phyloP scores from a whole-genome alignment of 2,113 vertebrate genomes.

The Alaudala cheleensis region DNA sequence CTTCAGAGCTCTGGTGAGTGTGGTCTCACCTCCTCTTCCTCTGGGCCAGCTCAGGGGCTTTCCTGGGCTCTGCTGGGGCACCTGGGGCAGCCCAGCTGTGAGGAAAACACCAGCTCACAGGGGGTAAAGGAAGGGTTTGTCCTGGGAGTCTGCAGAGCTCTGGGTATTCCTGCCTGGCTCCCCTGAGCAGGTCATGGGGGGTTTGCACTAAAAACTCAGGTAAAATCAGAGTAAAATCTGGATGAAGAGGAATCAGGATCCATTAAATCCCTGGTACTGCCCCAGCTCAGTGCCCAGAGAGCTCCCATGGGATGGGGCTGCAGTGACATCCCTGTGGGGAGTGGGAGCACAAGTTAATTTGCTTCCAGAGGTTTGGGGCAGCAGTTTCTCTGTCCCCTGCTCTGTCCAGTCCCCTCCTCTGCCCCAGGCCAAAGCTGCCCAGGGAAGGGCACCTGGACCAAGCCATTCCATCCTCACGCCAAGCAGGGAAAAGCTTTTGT shows the following conservation, averaged over 20 bases:
- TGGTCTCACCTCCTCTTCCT: background rate
- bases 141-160: rapidly evolving
- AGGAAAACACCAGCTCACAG: background rate
- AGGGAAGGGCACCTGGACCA: background rate
- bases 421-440: background rate
- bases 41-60: background rate
- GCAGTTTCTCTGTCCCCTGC: background rate
- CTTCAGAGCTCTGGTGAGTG: rapidly evolving
- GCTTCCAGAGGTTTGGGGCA: background rate
- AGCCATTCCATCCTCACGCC: background rate
- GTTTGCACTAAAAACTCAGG: rapidly evolving
- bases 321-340: background rate
- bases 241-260: background rate
- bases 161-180: background rate
- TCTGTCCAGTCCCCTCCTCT: background rate
- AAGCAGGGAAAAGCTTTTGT: background rate
- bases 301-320: rapidly evolving
- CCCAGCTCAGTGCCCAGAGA: rapidly evolving
- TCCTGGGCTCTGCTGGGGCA: background rate
- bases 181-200: rapidly evolving
- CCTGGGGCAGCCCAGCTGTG: background rate
- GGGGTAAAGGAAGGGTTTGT: background rate
- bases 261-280: rapidly evolving
- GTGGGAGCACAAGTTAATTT: rapidly evolving
- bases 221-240: background rate